Evolutionary conservation across 1,140 invertebrate species (phyloP).

Genomic region (Oedothorax gibbosus): DNA sequence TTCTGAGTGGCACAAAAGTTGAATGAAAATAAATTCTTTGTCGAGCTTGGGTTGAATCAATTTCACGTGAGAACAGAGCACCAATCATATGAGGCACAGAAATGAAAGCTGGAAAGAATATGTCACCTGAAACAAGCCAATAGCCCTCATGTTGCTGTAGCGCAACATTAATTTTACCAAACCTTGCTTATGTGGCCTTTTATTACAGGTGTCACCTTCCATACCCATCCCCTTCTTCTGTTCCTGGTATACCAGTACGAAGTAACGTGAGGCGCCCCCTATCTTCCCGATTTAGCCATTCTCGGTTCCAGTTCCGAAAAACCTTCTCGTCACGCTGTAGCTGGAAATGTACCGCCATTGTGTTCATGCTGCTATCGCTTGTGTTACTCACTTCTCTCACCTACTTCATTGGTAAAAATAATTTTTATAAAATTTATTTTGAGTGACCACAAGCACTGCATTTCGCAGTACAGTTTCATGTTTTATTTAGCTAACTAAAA

Average conservation of each 20-base stretch:
- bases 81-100: no score
- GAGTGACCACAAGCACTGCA: no score
- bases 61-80: no score
- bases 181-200: background rate
- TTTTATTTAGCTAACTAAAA: no score
- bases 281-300: conserved; percentile 69
- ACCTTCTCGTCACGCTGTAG: conserved; percentile 90
- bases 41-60: no score
- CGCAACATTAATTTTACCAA: no score
- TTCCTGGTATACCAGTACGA: conserved; percentile 68
- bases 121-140: no score
- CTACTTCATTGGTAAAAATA: conserved; percentile 90
- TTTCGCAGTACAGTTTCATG: no score
- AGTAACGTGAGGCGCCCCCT: conserved; percentile 66
- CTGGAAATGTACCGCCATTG: conserved; percentile 94
- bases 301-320: conserved; percentile 93
- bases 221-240: conserved; percentile 75
- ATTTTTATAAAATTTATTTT: conserved; percentile 16
- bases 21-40: no score
- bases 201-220: conserved; percentile 72
- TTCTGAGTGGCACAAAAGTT: no score
- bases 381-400: conserved; percentile 89
- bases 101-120: no score
- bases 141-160: no score
- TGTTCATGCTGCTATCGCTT: conserved; percentile 87